phyloP scores from a whole-genome alignment of 35 echinoderm and acorn worm species.

The Chiridota heheva region DNA sequence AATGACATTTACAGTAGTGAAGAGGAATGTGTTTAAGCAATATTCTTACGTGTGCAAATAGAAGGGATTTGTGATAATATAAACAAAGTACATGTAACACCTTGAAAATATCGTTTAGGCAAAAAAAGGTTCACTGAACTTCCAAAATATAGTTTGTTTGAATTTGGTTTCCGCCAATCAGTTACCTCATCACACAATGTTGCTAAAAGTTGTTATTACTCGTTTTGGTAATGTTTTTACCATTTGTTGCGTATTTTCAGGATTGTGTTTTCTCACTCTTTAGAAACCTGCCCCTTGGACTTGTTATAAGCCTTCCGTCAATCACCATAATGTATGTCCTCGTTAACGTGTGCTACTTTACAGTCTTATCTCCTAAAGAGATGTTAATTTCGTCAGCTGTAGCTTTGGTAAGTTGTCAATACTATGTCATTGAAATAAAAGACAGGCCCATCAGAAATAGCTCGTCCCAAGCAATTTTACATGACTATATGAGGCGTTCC shows the following conservation, averaged over 20 bases:
- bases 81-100: slow-evolving; percentile 15
- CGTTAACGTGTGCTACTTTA: slow-evolving; percentile 67
- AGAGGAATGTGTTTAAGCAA: background rate
- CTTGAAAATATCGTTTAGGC: background rate
- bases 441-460: no score
- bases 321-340: slow-evolving; percentile 62
- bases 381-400: slow-evolving; percentile 62
- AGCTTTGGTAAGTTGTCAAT: slow-evolving; percentile 58
- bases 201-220: background rate
- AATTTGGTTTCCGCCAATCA: background rate
- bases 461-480: background rate
- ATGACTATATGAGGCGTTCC: background rate
- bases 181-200: background rate
- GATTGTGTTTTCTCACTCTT: slow-evolving; percentile 5
- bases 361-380: slow-evolving; percentile 64
- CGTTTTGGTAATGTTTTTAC: background rate
- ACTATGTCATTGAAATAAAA: background rate
- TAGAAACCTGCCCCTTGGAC: slow-evolving; percentile 78
- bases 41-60: background rate
- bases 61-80: background rate
- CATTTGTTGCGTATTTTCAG: no score
- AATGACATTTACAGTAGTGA: no score
- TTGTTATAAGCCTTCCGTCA: slow-evolving; percentile 59
- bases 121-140: background rate
- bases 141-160: background rate